Evolutionary conservation across 1,140 invertebrate species (phyloP), one percentile per base, ranked within the genome.

Genomic region (Trigoniulus corallinus): DNA sequence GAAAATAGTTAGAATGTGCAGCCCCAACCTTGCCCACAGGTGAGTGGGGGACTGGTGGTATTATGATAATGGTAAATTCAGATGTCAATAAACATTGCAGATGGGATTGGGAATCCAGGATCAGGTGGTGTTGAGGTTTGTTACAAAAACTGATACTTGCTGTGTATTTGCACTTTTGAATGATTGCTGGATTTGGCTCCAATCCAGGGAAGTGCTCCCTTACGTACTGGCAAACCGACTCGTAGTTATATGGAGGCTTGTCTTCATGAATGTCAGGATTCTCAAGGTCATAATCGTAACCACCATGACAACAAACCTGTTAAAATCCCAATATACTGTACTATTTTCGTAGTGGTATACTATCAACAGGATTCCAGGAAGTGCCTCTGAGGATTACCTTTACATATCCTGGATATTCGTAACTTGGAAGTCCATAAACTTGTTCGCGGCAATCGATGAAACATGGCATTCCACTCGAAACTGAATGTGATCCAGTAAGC

Each of bases 131-230:
- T n/a, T n/a, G n/a, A n/a, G n/a, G n/a, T n/a, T n/a, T n/a, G n/a
- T n/a, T n/a, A n/a, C n/a, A n/a, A n/a, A n/a, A n/a, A n/a, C n/a
- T n/a, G n/a, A n/a, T n/a, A n/a, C 54, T 57, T 57, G 66, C 64
- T 23, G 64, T 66, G 46, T 65, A 67, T 1, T 66, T 63, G 50
- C 65, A 67, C 1, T 54, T 55, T 51, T 65, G 63, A 2, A 47
- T 48, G 7, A 63, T 58, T 23, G 48, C 48, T n/a, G 64, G 61
- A n/a, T n/a, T n/a, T 4, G 47, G 29, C 10, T 59, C 52, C 7
- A 66, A 42, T 18, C 48, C 53, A 1, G 59, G 60, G 21, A 64
- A 56, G 34, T 59, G 55, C 21, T 50, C 29, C 3, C 24, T 34
- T 0, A 64, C 56, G 39, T 56, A 61, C 2, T 54, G 20, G 4